Evolutionary conservation across 1,140 invertebrate genomes (phyloP).

Genomic region (Trichonephila clavipes): DNA sequence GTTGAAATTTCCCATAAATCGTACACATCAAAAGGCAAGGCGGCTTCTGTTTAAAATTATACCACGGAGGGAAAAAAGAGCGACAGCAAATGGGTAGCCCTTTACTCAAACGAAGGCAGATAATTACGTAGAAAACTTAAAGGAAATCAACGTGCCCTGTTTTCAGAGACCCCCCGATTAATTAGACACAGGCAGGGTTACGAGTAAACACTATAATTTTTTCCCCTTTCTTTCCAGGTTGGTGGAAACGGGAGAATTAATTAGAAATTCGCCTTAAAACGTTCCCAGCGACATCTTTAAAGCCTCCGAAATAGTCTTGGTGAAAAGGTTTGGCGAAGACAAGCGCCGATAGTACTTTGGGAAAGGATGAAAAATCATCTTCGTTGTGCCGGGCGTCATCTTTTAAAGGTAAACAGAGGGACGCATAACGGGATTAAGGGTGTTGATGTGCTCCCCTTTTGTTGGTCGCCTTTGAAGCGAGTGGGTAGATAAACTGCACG

Average conservation of each 20-base stretch:
- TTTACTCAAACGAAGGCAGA: neutral
- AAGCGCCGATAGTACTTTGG: conserved; percentile 5
- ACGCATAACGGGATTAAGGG: conserved; percentile 10
- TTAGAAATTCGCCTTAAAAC: conserved; percentile 5
- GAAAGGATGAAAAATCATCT: conserved; percentile 14
- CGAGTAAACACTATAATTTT: conserved; percentile 18
- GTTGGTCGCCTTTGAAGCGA: neutral
- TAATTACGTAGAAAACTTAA: conserved; percentile 7
- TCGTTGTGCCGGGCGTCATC: neutral
- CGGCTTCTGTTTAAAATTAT: neutral
- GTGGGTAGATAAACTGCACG: neutral
- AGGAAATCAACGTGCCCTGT: neutral
- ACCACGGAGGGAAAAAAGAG: neutral
- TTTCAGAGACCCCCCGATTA: neutral
- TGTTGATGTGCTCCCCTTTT: neutral
- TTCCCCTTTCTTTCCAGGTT: neutral
- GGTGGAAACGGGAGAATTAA: neutral
- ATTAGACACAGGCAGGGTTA: conserved; percentile 3
- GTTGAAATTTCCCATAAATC: neutral
- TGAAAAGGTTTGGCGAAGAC: neutral
- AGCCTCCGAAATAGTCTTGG: neutral
- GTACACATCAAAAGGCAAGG: neutral
- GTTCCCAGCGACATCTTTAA: neutral
- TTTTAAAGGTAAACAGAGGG: conserved; percentile 13
- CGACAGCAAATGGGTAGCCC: neutral